Conservation (phyloP, 37 sponge, comb jelly and placozoan genomes). For the Aphrocallistes beatrix region DNA sequence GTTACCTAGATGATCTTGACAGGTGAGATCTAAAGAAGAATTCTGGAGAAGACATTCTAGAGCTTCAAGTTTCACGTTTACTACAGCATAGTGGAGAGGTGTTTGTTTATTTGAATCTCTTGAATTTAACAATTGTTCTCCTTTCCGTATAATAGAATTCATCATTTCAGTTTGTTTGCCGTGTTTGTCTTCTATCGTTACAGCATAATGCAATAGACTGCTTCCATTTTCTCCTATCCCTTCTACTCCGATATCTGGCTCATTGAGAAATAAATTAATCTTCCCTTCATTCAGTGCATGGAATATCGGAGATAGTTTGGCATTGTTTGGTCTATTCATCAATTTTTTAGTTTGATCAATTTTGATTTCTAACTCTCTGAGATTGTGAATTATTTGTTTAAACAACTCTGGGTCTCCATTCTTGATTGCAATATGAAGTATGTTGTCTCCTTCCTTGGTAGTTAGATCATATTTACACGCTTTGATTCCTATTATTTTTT, state of each 20-base stretch:
- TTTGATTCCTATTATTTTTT: neutral
- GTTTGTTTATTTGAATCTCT: neutral
- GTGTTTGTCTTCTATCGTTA: neutral
- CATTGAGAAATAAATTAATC: neutral
- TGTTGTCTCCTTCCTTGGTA: neutral
- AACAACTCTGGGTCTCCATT: neutral
- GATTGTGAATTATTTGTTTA: neutral
- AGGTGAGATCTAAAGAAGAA: neutral
- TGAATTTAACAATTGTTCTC: neutral
- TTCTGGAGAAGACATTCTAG: neutral
- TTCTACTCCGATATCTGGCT: neutral
- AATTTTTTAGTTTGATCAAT: neutral
- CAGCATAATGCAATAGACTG: neutral
- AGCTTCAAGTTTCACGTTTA: neutral
- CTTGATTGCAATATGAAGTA: neutral
- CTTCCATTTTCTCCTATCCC: neutral
- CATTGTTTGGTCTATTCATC: neutral
- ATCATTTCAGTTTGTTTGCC: neutral
- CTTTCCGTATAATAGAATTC: neutral
- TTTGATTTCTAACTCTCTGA: neutral
- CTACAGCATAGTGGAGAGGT: neutral
- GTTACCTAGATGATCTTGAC: neutral
- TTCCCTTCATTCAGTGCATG: neutral
- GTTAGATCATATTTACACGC: neutral
- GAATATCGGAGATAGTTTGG: neutral